Evolutionary conservation across 2,113 vertebrate species (phyloP).

Genomic region (Anguilla rostrata): DNA sequence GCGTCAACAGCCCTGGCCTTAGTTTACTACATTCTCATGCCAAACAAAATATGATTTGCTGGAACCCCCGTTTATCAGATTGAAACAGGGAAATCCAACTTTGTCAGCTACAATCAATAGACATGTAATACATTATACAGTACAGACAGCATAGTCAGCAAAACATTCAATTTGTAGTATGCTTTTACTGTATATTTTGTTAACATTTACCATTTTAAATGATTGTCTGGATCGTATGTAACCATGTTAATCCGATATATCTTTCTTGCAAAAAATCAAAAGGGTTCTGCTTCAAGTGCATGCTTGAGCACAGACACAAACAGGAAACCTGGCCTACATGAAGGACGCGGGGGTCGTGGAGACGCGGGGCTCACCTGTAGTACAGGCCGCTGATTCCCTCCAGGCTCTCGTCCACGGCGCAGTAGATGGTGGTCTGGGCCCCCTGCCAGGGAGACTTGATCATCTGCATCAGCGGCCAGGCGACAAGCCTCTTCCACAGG

Average conservation of each 20-base stretch:
- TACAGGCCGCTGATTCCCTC: conserved; percentile 60
- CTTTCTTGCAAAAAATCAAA: not conserved
- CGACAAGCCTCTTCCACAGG: conserved; percentile 51
- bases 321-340: not conserved
- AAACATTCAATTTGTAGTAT: too few species aligned
- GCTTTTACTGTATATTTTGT: too few species aligned
- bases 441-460: conserved; percentile 64
- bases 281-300: too few species aligned
- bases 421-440: conserved; percentile 69
- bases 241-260: too few species aligned
- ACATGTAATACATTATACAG: too few species aligned
- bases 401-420: conserved; percentile 64
- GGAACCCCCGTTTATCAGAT: not conserved
- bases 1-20: not conserved
- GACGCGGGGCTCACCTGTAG: conserved; percentile 58
- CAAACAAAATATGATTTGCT: not conserved
- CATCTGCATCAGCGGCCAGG: conserved; percentile 26
- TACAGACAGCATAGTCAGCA: too few species aligned
- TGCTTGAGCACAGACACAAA: too few species aligned
- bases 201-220: too few species aligned
- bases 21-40: not conserved
- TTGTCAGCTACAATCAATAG: too few species aligned
- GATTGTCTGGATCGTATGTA: too few species aligned
- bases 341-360: not conserved
- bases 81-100: not conserved